Conservation (phyloP, 2,797 vertebrate genomes). For the Clarias fuscus region DNA sequence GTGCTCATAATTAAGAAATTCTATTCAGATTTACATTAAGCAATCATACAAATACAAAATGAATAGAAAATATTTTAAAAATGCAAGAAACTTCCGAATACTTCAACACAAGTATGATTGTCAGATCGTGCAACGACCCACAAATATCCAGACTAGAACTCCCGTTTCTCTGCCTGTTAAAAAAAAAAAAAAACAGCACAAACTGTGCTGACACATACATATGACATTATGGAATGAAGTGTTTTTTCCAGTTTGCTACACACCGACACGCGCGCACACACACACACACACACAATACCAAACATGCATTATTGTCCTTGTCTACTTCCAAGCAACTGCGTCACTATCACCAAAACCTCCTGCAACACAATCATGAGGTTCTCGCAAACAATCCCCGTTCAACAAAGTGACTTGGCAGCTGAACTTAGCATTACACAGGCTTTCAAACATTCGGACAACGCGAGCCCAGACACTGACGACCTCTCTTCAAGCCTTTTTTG, state of each 20-base stretch:
- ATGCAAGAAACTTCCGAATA: background rate
- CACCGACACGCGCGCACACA: background rate
- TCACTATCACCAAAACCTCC: conserved; percentile 58
- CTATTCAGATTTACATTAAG: background rate
- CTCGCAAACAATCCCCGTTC: conserved; percentile 32
- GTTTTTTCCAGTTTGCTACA: background rate
- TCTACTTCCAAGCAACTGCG: conserved; percentile 57
- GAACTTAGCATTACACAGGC: conserved; percentile 62
- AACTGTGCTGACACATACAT: conserved; percentile 41
- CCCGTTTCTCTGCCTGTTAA: conserved; percentile 34
- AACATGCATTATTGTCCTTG: conserved; percentile 28
- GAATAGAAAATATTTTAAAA: background rate
- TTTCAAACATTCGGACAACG: conserved; percentile 52
- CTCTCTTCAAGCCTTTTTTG: conserved; percentile 59
- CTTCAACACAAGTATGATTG: background rate
- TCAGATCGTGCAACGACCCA: background rate
- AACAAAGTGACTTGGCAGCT: conserved; percentile 54
- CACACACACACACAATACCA: conserved; percentile 18
- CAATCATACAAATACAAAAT: background rate
- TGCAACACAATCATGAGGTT: conserved; percentile 45
- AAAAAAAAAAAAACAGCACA: conserved; percentile 47
- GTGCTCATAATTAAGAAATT: background rate
- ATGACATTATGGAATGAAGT: conserved; percentile 27
- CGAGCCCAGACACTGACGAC: conserved; percentile 42
- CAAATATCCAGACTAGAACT: conserved; percentile 5